Conservation (phyloP, 64 coral and sea anemone genomes). For the Actinia equina region DNA sequence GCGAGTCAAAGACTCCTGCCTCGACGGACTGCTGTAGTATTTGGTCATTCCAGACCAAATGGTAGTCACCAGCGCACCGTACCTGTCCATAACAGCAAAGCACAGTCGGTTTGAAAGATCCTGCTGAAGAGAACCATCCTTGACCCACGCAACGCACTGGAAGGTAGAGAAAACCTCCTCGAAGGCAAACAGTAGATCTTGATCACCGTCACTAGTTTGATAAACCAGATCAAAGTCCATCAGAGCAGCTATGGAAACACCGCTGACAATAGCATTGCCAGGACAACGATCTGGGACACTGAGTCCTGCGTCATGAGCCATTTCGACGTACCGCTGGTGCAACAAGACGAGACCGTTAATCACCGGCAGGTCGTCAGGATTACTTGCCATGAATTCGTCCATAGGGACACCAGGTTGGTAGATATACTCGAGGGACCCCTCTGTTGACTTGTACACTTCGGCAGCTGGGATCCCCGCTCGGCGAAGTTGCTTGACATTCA, state of each 20-base stretch:
- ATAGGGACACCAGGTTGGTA: background rate
- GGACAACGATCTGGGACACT: background rate
- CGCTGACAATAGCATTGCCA: background rate
- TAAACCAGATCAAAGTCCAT: background rate
- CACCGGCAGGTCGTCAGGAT: background rate
- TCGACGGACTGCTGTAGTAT: background rate
- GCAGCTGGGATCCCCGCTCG: background rate
- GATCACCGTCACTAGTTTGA: background rate
- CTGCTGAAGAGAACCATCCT: background rate
- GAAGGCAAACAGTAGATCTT: background rate
- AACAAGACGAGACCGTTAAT: background rate
- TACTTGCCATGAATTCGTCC: background rate
- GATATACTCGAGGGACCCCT: background rate
- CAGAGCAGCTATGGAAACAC: background rate
- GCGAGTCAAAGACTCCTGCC: background rate
- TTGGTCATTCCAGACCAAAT: background rate
- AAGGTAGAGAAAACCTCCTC: background rate
- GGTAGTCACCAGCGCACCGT: background rate
- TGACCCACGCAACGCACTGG: background rate
- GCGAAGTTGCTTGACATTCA: background rate
- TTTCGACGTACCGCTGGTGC: background rate
- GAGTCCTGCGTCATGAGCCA: background rate
- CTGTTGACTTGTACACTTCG: background rate
- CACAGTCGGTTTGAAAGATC: slow-evolving; percentile 10
- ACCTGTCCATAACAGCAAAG: background rate